Evolutionary conservation across 1,140 invertebrate genomes (phyloP).

Genomic region (Homarus americanus): DNA sequence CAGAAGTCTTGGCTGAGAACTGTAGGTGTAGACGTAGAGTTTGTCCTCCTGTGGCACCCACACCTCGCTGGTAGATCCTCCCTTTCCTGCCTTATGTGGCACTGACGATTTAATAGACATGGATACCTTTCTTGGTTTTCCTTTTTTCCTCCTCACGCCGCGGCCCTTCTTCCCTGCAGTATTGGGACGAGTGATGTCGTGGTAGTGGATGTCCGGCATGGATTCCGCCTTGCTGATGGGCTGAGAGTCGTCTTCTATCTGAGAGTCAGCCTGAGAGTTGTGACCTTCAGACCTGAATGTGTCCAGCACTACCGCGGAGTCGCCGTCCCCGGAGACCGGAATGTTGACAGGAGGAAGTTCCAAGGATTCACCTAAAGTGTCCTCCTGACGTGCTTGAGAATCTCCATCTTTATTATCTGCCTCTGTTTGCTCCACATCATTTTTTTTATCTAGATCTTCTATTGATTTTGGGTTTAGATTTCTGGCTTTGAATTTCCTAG

Average conservation of each 20-base stretch:
- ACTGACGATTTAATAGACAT: neutral
- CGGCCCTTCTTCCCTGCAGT: constrained; percentile 48
- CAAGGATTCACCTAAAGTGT: neutral
- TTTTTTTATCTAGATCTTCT: neutral
- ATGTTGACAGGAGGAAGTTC: constrained; percentile 6
- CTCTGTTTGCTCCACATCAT: neutral
- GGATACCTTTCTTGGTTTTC: neutral
- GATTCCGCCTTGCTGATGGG: constrained; percentile 22
- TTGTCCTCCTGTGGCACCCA: constrained; percentile 71
- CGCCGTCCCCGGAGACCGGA: neutral
- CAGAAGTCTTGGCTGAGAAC: constrained; percentile 67
- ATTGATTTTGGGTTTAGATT: neutral
- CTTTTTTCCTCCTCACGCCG: neutral
- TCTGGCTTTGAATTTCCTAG: constrained; percentile 32
- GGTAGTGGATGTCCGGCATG: constrained; percentile 19
- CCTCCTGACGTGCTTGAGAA: neutral
- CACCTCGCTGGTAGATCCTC: constrained; percentile 41
- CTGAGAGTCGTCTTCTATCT: neutral
- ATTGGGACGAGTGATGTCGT: constrained; percentile 28
- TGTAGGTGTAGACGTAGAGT: constrained; percentile 70
- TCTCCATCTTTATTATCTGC: neutral
- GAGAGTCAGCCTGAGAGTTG: neutral
- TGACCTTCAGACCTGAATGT: constrained; percentile 45
- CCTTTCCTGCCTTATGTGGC: neutral
- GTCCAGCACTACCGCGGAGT: neutral